Conservation (phyloP, 1,140 invertebrate species). For the Bombus vancouverensis region DNA sequence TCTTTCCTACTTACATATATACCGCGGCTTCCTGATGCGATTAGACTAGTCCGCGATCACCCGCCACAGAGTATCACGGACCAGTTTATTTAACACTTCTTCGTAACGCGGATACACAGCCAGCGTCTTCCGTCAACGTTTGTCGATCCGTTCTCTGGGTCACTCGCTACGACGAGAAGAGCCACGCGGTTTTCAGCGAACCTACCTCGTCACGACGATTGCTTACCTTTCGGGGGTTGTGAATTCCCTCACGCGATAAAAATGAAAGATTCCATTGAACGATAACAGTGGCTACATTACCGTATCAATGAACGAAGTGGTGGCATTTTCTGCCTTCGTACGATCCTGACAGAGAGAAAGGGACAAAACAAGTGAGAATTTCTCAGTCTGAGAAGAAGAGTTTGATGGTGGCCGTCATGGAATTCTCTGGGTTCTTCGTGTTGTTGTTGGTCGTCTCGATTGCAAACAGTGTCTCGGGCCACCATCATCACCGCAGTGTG, state of each 20-base stretch:
- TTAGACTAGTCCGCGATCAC: slow-evolving; percentile 59
- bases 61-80: slow-evolving; percentile 54
- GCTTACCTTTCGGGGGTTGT: no score
- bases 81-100: slow-evolving; percentile 51
- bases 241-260: not conserved
- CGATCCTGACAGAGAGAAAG: no score
- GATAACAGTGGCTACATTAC: slow-evolving; percentile 22
- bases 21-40: slow-evolving; percentile 64
- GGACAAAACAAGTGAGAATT: not conserved
- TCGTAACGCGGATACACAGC: slow-evolving; percentile 22
- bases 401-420: slow-evolving; percentile 12
- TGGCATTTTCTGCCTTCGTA: not conserved
- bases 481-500: slow-evolving; percentile 41
- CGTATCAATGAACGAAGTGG: not conserved
- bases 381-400: not conserved
- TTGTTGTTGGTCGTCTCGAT: slow-evolving; percentile 35
- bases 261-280: slow-evolving; percentile 12
- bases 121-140: slow-evolving; percentile 7
- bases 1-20: slow-evolving; percentile 57
- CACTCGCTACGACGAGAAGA: not conserved
- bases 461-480: slow-evolving; percentile 32
- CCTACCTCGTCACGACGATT: not conserved
- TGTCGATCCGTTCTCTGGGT: slow-evolving; percentile 3
- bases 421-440: slow-evolving; percentile 26
- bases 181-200: not conserved